A percentile compares a stretch with the other conserved stretches of the same genome.
phyloP scores from a whole-genome alignment of 2,888 invertebrate species.

The Pterostichus niger region DNA sequence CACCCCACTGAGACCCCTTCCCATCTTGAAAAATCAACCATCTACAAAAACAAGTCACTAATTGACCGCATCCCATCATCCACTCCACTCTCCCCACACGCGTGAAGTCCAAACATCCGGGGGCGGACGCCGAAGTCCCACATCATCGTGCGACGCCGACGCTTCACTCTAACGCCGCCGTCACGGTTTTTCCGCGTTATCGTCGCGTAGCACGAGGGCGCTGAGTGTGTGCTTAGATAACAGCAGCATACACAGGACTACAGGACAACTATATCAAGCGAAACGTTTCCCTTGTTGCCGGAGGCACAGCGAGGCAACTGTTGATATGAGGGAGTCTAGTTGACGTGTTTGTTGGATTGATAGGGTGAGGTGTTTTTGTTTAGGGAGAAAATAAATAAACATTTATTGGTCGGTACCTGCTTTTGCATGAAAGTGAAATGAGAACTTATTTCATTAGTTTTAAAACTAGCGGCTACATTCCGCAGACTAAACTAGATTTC shows the following conservation, averaged over 20 bases:
- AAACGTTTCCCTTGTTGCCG: background rate
- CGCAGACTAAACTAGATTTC: too few relatives aligned
- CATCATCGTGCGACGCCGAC: background rate
- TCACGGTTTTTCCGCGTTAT: constrained; percentile 56
- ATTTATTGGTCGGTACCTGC: too few relatives aligned
- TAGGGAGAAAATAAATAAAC: background rate
- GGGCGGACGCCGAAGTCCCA: constrained; percentile 32
- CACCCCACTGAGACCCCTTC: too few relatives aligned
- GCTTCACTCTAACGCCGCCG: background rate
- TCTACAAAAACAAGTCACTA: too few relatives aligned
- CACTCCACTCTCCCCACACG: background rate
- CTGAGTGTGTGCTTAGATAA: constrained; percentile 63
- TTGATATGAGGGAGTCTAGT: background rate
- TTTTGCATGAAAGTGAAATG: too few relatives aligned
- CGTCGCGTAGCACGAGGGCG: constrained; percentile 19
- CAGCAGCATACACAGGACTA: constrained; percentile 17
- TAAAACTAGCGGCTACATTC: too few relatives aligned
- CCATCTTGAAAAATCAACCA: too few relatives aligned
- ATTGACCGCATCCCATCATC: background rate
- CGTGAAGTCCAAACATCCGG: constrained; percentile 44
- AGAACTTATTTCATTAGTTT: too few relatives aligned
- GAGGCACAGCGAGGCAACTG: background rate
- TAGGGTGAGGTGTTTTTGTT: background rate
- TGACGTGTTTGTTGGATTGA: background rate
- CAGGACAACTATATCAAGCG: constrained; percentile 61